Base-by-base conservation (phyloP, 2,113 vertebrate genomes). In the Zingel zingel region DNA sequence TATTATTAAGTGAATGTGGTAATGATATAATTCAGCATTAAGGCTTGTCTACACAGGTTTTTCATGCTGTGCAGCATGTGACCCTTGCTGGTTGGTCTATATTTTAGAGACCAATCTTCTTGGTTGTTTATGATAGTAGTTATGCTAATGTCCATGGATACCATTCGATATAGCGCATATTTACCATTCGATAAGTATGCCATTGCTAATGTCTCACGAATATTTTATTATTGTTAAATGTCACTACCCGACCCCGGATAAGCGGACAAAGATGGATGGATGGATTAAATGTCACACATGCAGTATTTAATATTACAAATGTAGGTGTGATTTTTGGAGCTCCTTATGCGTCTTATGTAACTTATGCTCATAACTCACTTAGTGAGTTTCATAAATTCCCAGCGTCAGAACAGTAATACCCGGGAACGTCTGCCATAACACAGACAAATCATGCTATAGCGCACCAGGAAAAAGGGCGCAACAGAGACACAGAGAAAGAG, bases 391-490 rank as follows among this genome's bases (percentile, higher is more conserved):
- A 5, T 50, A 27, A 50, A 19, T 48, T 53, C 21, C 33, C 45
- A 50, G 66, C 68, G 30, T 59, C 51, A 67, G 47, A 59, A 30
- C 53, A 56, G 5, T n/a, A 23, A 50, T 53, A n/a, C 9, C 33
- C 2, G 1, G 36, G 50, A 57, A 36, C 21, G 16, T 48, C 30
- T 39, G 8, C 15, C 43, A 21, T 6, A 70, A 23, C 47, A 83
- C 13, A 63, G 72, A 78, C 13, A 81, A 45, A 70, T 56, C 70
- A 56, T 13, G 8, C 56, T 48, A 39, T 21, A 67, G 12, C 30
- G 39, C 2, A 12, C 6, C 18, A 1, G 16, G 57, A 36, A 27
- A n/a, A 83, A 61, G 7, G 58, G n/a, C n/a, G 45, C n/a, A 57
- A 48, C 33, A 33, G 50, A 62, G 64, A 18, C 50, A 43, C 30